phyloP scores from a whole-genome alignment of 2,888 invertebrate genomes.

The Sarcophaga rosellei region DNA sequence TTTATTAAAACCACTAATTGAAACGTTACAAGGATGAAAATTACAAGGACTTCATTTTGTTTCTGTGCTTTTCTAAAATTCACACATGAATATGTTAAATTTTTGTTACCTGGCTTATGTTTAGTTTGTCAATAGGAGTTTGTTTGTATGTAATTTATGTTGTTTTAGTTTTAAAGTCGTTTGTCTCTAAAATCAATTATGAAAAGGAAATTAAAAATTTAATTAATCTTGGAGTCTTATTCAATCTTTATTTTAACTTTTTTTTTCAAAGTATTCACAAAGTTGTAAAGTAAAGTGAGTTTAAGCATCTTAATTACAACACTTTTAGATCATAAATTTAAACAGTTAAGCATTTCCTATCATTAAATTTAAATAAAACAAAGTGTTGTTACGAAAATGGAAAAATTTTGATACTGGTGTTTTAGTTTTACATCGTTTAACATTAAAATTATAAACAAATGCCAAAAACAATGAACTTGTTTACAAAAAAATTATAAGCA shows the following conservation, averaged over 20 bases:
- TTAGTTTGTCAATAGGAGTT: background rate
- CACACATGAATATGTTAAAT: background rate
- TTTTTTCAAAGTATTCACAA: too few relatives aligned
- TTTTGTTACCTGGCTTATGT: background rate
- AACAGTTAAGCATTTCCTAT: too few relatives aligned
- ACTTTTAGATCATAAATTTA: too few relatives aligned
- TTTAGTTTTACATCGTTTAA: too few relatives aligned
- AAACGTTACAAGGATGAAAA: constrained; percentile 55
- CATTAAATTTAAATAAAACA: too few relatives aligned
- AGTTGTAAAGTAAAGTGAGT: too few relatives aligned
- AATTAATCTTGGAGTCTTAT: constrained; percentile 49
- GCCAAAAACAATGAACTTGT: too few relatives aligned
- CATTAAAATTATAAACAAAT: too few relatives aligned
- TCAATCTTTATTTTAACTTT: background rate
- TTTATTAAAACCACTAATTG: constrained; percentile 68
- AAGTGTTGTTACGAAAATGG: too few relatives aligned
- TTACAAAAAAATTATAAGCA: too few relatives aligned
- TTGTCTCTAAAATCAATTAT: constrained; percentile 56
- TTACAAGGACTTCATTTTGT: constrained; percentile 26
- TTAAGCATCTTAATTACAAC: too few relatives aligned
- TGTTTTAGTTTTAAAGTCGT: constrained; percentile 25
- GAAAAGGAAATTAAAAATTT: constrained; percentile 59
- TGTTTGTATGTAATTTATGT: constrained; percentile 21
- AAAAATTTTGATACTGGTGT: too few relatives aligned
- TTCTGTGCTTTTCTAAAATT: background rate